phyloP scores from a whole-genome alignment of 2,113 vertebrate species.

The Pampusana beccarii region DNA sequence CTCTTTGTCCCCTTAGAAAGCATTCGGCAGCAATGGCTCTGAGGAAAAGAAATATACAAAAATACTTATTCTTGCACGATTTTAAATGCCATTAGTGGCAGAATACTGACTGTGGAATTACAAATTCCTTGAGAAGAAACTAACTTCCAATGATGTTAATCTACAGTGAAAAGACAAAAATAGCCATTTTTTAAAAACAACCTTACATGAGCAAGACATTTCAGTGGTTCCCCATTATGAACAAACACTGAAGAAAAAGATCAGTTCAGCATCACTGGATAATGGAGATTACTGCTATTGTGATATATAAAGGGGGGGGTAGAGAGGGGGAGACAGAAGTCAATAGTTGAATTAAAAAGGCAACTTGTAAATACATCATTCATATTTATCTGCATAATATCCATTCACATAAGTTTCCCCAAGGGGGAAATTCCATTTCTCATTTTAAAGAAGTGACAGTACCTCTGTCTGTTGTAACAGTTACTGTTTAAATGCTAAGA shows the following conservation, averaged over 20 bases:
- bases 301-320: constrained; percentile 71
- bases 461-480: not conserved
- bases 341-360: constrained; percentile 62
- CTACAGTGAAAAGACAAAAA: constrained; percentile 77
- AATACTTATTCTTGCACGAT: constrained; percentile 73
- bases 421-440: constrained; percentile 32
- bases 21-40: constrained; percentile 92
- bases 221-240: constrained; percentile 75
- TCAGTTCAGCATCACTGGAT: constrained; percentile 76
- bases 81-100: constrained; percentile 62
- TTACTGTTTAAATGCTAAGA: constrained; percentile 38
- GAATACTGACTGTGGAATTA: constrained; percentile 76
- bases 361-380: constrained; percentile 55
- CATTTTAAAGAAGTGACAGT: constrained; percentile 2
- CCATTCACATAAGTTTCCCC: constrained; percentile 11
- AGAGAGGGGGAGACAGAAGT: constrained; percentile 73
- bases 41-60: constrained; percentile 80
- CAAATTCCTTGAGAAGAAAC: constrained; percentile 77
- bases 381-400: constrained; percentile 41
- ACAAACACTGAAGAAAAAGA: constrained; percentile 76
- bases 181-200: constrained; percentile 78
- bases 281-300: constrained; percentile 72
- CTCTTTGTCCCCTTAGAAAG: constrained; percentile 86
- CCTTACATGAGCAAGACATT: constrained; percentile 76
- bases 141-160: constrained; percentile 78